A percentile compares a stretch with the other conserved stretches of the same genome.
phyloP scores from a whole-genome alignment of 1,140 invertebrate genomes.

The Saxidomus purpurata region DNA sequence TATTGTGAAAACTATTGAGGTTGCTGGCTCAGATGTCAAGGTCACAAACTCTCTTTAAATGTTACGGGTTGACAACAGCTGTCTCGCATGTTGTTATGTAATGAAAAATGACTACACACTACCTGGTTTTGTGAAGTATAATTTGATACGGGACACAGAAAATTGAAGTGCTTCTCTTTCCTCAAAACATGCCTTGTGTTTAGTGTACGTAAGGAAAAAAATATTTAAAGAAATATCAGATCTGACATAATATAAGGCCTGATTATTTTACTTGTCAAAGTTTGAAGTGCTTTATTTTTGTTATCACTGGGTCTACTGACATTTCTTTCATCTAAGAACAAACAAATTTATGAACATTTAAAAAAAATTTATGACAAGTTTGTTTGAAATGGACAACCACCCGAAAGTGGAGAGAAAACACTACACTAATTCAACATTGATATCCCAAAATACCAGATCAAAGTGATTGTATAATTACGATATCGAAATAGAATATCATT shows the following conservation, averaged over 20 bases:
- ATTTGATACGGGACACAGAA: too few species aligned
- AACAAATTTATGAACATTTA: not conserved
- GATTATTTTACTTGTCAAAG: slow-evolving; percentile 9
- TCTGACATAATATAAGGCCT: slow-evolving; percentile 13
- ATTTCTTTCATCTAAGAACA: not conserved
- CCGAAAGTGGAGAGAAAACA: slow-evolving; percentile 13
- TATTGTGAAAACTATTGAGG: too few species aligned
- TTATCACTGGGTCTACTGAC: not conserved
- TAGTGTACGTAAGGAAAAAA: not conserved
- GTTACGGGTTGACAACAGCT: too few species aligned
- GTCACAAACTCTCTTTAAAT: too few species aligned
- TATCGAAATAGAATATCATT: slow-evolving; percentile 24
- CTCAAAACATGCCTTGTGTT: too few species aligned
- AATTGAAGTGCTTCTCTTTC: too few species aligned
- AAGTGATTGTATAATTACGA: slow-evolving; percentile 21
- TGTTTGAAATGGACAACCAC: not conserved
- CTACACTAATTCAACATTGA: not conserved
- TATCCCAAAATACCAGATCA: not conserved
- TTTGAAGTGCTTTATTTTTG: not conserved
- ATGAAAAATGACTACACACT: too few species aligned
- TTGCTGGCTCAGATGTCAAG: too few species aligned
- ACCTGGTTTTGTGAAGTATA: too few species aligned
- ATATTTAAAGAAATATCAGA: not conserved
- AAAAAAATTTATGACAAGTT: not conserved
- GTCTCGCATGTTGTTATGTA: too few species aligned